Percentiles rank a stretch among this genome's conserved stretches.
These are phyloP conservation scores for Timema podura DNA, from an alignment of 2,888 invertebrate genomes.

Conservation along the genomic window DNA sequence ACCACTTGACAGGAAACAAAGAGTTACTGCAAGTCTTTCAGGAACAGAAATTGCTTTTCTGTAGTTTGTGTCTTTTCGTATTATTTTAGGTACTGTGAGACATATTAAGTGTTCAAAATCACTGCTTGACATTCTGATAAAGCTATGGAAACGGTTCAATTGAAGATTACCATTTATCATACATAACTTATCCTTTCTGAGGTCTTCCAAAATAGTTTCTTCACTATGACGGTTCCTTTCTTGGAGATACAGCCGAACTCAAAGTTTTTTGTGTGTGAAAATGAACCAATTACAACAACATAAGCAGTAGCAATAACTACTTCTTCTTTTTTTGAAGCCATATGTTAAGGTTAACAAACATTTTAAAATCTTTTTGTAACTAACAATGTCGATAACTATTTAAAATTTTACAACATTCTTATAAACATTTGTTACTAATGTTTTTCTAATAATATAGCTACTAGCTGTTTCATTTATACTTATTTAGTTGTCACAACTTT, in stretches of 20 bases:
- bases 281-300: no score
- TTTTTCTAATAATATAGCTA: no score
- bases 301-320: no score
- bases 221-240: background rate
- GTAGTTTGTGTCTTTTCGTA: background rate
- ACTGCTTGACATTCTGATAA: slow-evolving; percentile 11
- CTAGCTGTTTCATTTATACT: no score
- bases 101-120: slow-evolving; percentile 8
- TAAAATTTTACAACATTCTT: no score
- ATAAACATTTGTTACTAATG: no score
- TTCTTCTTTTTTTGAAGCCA: no score
- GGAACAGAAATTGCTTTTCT: background rate
- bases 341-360: no score
- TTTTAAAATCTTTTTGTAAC: no score
- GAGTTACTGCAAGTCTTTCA: slow-evolving; percentile 7
- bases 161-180: background rate
- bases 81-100: background rate
- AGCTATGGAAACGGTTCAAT: background rate
- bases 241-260: slow-evolving; percentile 5
- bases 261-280: no score
- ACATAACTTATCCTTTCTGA: background rate
- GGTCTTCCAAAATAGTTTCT: background rate
- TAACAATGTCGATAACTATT: no score
- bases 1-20: slow-evolving; percentile 2
- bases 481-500: no score